Percentiles rank a stretch among this genome's conserved stretches.
These are phyloP conservation scores for Speoplatyrhinus poulsoni DNA, from an alignment of 2,113 vertebrate genomes.

Conservation along the genomic window DNA sequence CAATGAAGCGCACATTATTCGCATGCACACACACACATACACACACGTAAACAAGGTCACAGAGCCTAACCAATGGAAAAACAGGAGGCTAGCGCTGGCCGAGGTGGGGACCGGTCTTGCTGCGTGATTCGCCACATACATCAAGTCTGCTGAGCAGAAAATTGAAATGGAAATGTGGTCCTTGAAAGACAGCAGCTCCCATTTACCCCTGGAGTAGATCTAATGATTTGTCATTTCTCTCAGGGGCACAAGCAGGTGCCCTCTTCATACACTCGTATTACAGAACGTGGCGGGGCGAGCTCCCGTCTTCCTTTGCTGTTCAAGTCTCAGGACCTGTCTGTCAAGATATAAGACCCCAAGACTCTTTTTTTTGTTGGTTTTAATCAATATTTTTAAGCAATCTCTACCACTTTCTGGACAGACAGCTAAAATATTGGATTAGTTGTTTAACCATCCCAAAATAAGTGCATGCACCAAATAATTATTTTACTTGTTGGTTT, in stretches of 20 bases:
- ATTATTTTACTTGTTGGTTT: too few relatives aligned
- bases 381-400: too few relatives aligned
- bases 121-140: conserved; percentile 76
- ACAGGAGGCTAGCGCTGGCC: conserved; percentile 51
- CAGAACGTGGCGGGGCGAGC: conserved; percentile 12
- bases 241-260: conserved; percentile 62
- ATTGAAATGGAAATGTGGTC: conserved; percentile 82
- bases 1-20: not conserved
- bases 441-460: too few relatives aligned
- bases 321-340: not conserved
- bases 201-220: conserved; percentile 74
- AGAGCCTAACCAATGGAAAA: conserved; percentile 60
- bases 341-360: too few relatives aligned
- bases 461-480: too few relatives aligned
- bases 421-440: too few relatives aligned
- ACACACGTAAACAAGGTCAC: conserved; percentile 64
- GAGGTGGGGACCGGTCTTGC: conserved; percentile 54
- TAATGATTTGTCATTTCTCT: conserved; percentile 80
- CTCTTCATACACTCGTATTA: conserved; percentile 51
- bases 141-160: conserved; percentile 81
- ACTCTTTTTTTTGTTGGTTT: too few relatives aligned
- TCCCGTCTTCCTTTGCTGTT: conserved; percentile 6
- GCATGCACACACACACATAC: conserved; percentile 1
- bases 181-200: conserved; percentile 76
- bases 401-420: too few relatives aligned